Evolutionary conservation across 2,113 vertebrate species (phyloP), one percentile per base, ranked within the genome.

Genomic region (Dromiciops gliroides): DNA sequence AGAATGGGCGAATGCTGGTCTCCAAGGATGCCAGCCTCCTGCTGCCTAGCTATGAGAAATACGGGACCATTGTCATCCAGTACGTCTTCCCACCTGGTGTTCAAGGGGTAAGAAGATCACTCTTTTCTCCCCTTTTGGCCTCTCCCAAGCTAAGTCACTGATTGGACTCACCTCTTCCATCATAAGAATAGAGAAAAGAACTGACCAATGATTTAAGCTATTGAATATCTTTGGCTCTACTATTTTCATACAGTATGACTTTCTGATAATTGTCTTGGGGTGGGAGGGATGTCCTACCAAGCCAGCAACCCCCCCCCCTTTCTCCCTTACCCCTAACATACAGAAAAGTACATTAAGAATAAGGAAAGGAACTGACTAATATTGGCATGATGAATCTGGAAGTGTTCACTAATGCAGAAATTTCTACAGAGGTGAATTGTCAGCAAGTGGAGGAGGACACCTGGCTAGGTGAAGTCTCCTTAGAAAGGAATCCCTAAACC

Each of bases 11-110:
- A 90, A 99, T 99, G 99, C 99, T 99, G 93, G 99, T 99, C 91
- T 99, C 99, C 96, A 98, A 99, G 97, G 99, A 99, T 49, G 98
- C 99, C 75, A 99, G 99, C 48, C 98, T 99, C 90, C 99, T 99
- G 50, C 98, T 99, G 96, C 99, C 99, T 51, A 99, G 99, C 95
- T 99, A 99, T 60, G 99, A 99, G 98, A 99, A 99, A 89, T 99
- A 98, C 3, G 99, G 99, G 93, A 99, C 99, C 98, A 99, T 99
- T 98, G 99, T 99, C 98, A 99, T 99, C 98, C 99, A 99, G 98
- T 99, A 99, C 93, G 99, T 99, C 99, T 99, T 99, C 98, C 99
- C 99, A 94, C 99, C 99, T 51, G 99, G 99, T 93, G 98, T 99
- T 51, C 97, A 98, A 93, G 97, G 97, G 98, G 97, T 97, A 97